Percentiles rank a stretch among this genome's conserved stretches.
phyloP scores from a whole-genome alignment of 2,797 vertebrate species.

The Falco naumanni region DNA sequence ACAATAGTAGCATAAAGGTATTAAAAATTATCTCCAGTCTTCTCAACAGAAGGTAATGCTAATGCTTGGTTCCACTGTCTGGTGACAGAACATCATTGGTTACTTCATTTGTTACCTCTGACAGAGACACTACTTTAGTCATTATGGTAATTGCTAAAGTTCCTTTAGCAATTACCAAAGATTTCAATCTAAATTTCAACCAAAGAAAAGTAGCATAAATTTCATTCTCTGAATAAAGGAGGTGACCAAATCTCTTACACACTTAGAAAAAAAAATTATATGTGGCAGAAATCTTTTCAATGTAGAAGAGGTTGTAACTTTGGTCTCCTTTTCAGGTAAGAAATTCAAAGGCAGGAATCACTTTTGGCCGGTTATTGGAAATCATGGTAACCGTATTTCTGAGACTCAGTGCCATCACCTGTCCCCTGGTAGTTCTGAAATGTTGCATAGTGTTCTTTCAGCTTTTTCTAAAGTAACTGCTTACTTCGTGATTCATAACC shows the following conservation, averaged over 20 bases:
- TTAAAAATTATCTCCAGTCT: not conserved
- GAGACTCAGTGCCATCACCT: not conserved
- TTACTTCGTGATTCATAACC: not conserved
- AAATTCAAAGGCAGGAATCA: not conserved
- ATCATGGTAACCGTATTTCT: not conserved
- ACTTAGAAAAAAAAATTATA: not conserved
- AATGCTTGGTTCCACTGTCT: not conserved
- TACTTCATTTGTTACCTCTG: not conserved
- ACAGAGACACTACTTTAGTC: not conserved
- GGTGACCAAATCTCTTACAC: not conserved
- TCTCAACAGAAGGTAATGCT: not conserved
- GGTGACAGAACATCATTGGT: not conserved
- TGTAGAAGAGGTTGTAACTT: not conserved
- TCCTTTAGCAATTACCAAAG: not conserved
- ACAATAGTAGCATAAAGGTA: not conserved
- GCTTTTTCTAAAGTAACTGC: not conserved
- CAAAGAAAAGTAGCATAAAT: not conserved
- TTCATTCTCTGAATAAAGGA: not conserved
- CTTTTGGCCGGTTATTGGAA: not conserved
- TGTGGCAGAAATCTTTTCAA: not conserved
- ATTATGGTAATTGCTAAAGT: not conserved
- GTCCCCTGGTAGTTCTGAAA: not conserved
- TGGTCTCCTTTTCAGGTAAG: not conserved
- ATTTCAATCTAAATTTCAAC: not conserved
- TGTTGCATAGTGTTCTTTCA: not conserved